These are phyloP conservation scores for Drosophila chauvacae DNA, from an alignment of 1,140 invertebrate species.

Conservation along the genomic window DNA sequence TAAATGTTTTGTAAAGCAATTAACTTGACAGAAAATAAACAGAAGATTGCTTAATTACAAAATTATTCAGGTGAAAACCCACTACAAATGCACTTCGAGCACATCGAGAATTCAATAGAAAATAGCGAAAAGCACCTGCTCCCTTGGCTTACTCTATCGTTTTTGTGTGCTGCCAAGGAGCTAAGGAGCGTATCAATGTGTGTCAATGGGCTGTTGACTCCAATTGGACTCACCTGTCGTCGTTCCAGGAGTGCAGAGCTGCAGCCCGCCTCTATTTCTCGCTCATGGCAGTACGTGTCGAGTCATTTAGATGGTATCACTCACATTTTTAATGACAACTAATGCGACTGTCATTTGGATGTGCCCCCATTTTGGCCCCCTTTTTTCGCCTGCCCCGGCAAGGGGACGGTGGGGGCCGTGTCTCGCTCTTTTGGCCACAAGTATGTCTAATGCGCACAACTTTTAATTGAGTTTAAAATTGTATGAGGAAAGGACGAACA, in stretches of 20 bases:
- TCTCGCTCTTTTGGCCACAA: slow-evolving; percentile 57
- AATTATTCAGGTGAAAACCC: neutral
- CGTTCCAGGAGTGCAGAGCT: slow-evolving; percentile 1
- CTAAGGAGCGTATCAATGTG: slow-evolving; percentile 71
- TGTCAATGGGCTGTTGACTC: slow-evolving; percentile 73
- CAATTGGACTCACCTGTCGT: slow-evolving; percentile 51
- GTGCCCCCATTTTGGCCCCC: neutral
- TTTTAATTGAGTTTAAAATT: slow-evolving; percentile 83
- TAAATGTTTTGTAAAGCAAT: neutral
- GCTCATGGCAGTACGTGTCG: slow-evolving; percentile 1
- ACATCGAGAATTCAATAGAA: neutral
- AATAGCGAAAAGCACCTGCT: neutral
- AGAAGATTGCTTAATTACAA: neutral
- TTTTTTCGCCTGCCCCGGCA: neutral
- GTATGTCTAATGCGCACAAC: slow-evolving; percentile 77
- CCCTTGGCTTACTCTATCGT: neutral
- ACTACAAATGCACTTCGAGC: neutral
- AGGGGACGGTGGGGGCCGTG: neutral
- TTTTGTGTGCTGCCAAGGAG: slow-evolving; percentile 11
- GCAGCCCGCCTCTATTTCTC: slow-evolving; percentile 10
- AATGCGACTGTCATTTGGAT: slow-evolving; percentile 69
- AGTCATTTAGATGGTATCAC: slow-evolving; percentile 56
- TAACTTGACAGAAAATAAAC: neutral
- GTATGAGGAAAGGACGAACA: slow-evolving; percentile 61
- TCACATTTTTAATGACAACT: slow-evolving; percentile 75